These are phyloP conservation scores for Vipera ursinii DNA, from an alignment of 2,797 vertebrate genomes.

Conservation along the genomic window DNA sequence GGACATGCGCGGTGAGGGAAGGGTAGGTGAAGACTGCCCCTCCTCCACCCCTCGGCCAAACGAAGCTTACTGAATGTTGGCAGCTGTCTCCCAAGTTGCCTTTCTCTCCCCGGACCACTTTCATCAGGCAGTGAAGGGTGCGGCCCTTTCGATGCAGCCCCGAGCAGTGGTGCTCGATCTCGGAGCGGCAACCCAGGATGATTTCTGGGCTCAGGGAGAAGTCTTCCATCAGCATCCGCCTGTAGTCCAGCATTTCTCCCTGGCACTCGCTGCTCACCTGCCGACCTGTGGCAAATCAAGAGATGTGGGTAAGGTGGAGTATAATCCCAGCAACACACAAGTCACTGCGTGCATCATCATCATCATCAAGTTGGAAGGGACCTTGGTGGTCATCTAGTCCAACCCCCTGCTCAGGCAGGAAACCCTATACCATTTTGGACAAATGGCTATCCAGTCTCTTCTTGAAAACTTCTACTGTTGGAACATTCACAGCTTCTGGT, in stretches of 20 bases:
- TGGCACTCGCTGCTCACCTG: slow-evolving; percentile 94
- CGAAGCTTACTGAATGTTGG: slow-evolving; percentile 85
- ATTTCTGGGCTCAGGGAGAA: slow-evolving; percentile 96
- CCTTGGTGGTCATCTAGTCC: no score
- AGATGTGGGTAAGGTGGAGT: accelerated
- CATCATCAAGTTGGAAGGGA: no score
- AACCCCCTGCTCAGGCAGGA: no score
- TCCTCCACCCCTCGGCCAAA: accelerated
- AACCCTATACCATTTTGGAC: no score
- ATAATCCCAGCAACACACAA: no score
- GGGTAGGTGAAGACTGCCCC: not conserved
- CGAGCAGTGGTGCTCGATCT: slow-evolving; percentile 93
- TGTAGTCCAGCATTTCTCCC: slow-evolving; percentile 97
- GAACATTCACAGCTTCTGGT: no score
- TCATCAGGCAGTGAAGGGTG: slow-evolving; percentile 96
- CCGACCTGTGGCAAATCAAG: slow-evolving; percentile 74
- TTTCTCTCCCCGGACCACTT: slow-evolving; percentile 84
- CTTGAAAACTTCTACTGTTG: no score
- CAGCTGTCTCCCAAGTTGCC: slow-evolving; percentile 83
- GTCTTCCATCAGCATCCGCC: slow-evolving; percentile 98
- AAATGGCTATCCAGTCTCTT: no score
- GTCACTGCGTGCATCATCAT: no score
- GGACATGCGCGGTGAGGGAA: accelerated
- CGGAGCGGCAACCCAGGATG: slow-evolving; percentile 90
- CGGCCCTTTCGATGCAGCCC: slow-evolving; percentile 94